These are phyloP conservation scores for Colletes latitarsis DNA, from an alignment of 1,140 invertebrate genomes.

Conservation along the genomic window DNA sequence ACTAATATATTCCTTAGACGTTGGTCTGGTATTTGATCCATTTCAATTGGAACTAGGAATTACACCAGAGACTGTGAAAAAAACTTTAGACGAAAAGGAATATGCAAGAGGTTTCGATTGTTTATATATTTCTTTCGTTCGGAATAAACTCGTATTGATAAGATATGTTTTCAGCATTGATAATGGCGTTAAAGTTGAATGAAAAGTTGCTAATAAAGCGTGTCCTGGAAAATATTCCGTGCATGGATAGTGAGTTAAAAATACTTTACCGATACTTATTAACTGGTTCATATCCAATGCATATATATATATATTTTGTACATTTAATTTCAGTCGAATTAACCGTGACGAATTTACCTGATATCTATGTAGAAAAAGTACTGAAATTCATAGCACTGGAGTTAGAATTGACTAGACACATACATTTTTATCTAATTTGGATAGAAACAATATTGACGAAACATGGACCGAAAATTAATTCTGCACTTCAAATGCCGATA, in stretches of 20 bases:
- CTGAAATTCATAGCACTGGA: conserved; percentile 86
- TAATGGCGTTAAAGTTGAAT: conserved; percentile 94
- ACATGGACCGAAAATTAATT: conserved; percentile 83
- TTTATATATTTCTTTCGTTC: neutral
- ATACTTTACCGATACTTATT: conserved; percentile 8
- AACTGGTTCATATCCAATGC: neutral
- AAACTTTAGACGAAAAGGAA: conserved; percentile 84
- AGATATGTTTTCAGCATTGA: conserved; percentile 84
- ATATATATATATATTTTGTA: conserved; percentile 20
- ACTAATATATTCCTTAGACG: conserved; percentile 93
- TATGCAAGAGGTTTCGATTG: conserved; percentile 83
- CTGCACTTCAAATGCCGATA: conserved; percentile 82
- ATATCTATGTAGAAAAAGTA: conserved; percentile 89
- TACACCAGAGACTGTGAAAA: conserved; percentile 87
- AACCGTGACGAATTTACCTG: conserved; percentile 85
- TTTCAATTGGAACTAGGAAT: conserved; percentile 91
- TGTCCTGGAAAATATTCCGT: conserved; percentile 92
- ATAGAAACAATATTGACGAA: conserved; percentile 84
- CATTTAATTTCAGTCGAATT: conserved; percentile 86
- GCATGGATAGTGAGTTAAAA: conserved; percentile 86
- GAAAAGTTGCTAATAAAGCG: conserved; percentile 89
- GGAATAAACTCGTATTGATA: conserved; percentile 21
- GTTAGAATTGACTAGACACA: conserved; percentile 89
- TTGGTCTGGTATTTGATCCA: conserved; percentile 90
- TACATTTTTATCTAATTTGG: conserved; percentile 95